These are phyloP conservation scores for Trypoxylus dichotomus DNA, from an alignment of 1,140 invertebrate genomes.

Conservation along the genomic window DNA sequence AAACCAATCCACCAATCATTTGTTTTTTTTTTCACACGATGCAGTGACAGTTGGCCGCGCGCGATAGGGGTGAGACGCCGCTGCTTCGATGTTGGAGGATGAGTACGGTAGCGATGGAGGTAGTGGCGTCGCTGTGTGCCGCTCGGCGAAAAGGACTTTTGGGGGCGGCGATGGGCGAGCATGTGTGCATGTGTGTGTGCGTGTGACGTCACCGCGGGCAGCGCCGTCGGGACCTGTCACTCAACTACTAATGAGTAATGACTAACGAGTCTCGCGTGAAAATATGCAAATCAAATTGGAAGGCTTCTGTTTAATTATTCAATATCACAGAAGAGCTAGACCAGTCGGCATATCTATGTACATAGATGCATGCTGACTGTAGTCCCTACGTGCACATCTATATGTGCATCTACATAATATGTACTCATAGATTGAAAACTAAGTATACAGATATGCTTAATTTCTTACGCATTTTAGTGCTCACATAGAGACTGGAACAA, in stretches of 20 bases:
- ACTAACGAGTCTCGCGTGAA: slow-evolving; percentile 53
- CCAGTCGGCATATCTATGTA: no score
- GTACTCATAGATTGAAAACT: no score
- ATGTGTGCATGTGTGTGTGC: not conserved
- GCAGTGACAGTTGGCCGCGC: slow-evolving; percentile 47
- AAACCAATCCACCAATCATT: slow-evolving; percentile 53
- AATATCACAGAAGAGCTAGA: slow-evolving; percentile 18
- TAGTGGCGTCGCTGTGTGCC: not conserved
- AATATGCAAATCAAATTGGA: slow-evolving; percentile 55
- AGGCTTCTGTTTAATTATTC: slow-evolving; percentile 52
- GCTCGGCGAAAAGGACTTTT: slow-evolving; percentile 1
- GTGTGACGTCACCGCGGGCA: slow-evolving; percentile 34
- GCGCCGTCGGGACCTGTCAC: slow-evolving; percentile 43
- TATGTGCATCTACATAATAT: no score
- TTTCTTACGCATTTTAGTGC: no score
- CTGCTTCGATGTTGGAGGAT: slow-evolving; percentile 15
- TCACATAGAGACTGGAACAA: no score
- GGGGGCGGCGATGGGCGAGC: slow-evolving; percentile 14
- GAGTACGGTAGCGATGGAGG: not conserved
- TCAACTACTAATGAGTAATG: slow-evolving; percentile 53
- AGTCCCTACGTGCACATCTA: no score
- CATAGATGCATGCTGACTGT: no score
- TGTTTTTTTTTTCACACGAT: slow-evolving; percentile 50
- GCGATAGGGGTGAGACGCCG: slow-evolving; percentile 30
- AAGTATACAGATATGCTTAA: no score